Evolutionary conservation across 2,888 invertebrate genomes (phyloP).

Genomic region (Clitarchus hookeri): DNA sequence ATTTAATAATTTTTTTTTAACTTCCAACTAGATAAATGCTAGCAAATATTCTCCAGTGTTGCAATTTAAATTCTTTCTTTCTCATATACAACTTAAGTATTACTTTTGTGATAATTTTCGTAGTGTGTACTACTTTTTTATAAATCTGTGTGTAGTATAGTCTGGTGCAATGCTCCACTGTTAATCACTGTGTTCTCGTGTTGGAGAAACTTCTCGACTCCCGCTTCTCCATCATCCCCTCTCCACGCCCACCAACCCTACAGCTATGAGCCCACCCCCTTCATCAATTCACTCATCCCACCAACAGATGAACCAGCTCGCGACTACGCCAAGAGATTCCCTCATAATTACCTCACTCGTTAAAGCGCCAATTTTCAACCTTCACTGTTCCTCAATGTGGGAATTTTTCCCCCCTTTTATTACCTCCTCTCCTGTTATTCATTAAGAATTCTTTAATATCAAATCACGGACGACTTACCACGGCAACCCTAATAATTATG

Average conservation of each 20-base stretch:
- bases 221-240: neutral
- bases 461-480: conserved; percentile 7
- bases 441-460: neutral
- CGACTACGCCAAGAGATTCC: neutral
- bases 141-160: too few relatives aligned
- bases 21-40: too few relatives aligned
- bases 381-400: neutral
- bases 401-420: neutral
- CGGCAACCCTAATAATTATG: neutral
- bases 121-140: too few relatives aligned
- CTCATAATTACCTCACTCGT: conserved; percentile 1
- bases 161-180: too few relatives aligned
- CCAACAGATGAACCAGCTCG: neutral
- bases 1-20: too few relatives aligned
- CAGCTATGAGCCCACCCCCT: too few relatives aligned
- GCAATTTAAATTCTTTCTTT: too few relatives aligned
- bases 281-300: neutral
- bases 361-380: neutral
- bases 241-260: neutral
- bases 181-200: too few relatives aligned
- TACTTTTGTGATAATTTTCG: too few relatives aligned
- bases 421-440: neutral
- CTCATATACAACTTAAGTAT: too few relatives aligned
- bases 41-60: too few relatives aligned
- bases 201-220: neutral